A percentile compares a stretch with the other conserved stretches of the same genome.
phyloP scores from a whole-genome alignment of 2,888 invertebrate genomes.

The Acanthosepion esculentum region DNA sequence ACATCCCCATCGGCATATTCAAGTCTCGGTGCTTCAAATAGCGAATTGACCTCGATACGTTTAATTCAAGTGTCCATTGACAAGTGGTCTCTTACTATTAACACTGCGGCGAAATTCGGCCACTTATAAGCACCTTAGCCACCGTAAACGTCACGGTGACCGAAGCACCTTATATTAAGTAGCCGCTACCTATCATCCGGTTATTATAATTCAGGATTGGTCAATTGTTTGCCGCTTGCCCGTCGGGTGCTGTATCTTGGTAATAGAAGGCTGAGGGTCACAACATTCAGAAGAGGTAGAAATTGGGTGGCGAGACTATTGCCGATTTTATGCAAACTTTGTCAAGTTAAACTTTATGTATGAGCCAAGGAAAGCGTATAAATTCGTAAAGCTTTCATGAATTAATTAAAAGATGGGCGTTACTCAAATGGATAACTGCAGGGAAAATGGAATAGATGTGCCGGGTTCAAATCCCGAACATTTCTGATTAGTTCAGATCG shows the following conservation, averaged over 20 bases:
- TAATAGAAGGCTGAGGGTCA: neutral
- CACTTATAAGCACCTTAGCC: neutral
- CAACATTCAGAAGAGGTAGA: too few relatives aligned
- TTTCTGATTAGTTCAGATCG: too few relatives aligned
- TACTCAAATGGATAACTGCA: too few relatives aligned
- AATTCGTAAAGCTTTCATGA: too few relatives aligned
- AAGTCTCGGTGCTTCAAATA: neutral
- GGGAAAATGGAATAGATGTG: too few relatives aligned
- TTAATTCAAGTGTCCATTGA: conserved; percentile 7
- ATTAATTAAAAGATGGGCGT: too few relatives aligned
- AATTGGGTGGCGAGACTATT: too few relatives aligned
- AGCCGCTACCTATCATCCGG: neutral
- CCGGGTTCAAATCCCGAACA: too few relatives aligned
- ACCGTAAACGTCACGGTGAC: neutral
- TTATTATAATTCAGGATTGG: neutral
- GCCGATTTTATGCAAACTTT: too few relatives aligned
- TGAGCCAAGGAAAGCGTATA: too few relatives aligned
- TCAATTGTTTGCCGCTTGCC: neutral
- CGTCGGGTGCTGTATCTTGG: neutral
- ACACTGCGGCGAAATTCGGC: neutral
- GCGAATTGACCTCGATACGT: neutral
- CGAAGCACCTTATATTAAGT: neutral
- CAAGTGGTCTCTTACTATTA: neutral
- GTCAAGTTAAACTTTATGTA: too few relatives aligned
- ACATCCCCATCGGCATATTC: neutral